Conservation (phyloP, 2,888 invertebrate genomes). For the Heliconius charithonia region DNA sequence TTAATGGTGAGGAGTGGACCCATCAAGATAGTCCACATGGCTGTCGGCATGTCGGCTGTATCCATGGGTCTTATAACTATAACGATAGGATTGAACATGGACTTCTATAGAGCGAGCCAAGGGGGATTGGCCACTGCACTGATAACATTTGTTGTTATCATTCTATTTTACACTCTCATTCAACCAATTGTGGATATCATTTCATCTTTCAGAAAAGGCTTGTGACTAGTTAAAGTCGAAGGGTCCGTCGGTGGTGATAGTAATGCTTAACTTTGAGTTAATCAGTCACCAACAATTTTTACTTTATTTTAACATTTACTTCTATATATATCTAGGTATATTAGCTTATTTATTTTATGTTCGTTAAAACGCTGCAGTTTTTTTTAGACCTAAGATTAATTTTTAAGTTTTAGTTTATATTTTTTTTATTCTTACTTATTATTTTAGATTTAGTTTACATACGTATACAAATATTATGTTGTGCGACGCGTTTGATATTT, state of each 20-base stretch:
- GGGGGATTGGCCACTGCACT: constrained; percentile 66
- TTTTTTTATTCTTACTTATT: constrained; percentile 19
- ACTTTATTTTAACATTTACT: neutral
- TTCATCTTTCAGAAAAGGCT: constrained; percentile 61
- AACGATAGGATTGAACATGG: constrained; percentile 73
- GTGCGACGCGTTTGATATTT: neutral
- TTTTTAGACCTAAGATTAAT: constrained; percentile 8
- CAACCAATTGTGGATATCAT: constrained; percentile 72
- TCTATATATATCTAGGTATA: neutral
- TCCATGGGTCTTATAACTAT: constrained; percentile 80
- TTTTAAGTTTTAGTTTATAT: neutral
- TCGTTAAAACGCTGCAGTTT: neutral
- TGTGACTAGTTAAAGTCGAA: constrained; percentile 66
- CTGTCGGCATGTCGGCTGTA: constrained; percentile 79
- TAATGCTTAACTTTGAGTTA: constrained; percentile 55
- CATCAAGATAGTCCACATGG: constrained; percentile 78
- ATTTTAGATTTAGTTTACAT: constrained; percentile 13
- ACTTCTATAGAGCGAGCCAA: constrained; percentile 61
- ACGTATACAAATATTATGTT: neutral
- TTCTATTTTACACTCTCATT: constrained; percentile 64
- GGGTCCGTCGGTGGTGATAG: constrained; percentile 67
- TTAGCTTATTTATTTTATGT: neutral
- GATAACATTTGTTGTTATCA: constrained; percentile 66
- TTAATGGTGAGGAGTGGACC: constrained; percentile 75
- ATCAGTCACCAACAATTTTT: neutral